These are phyloP conservation scores for Bos taurus DNA, from an alignment of 2,113 vertebrate species.

Conservation along the genomic window ARS-UCD2.0 NC_037348.1:13636501-13637000, in stretches of 20 bases:
- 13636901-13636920: not conserved
- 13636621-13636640: not conserved
- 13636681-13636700: not conserved
- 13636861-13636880: not conserved
- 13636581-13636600: fast-evolving
- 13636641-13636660: not conserved
- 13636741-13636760: not conserved
- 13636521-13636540: not conserved
- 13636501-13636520: not conserved
- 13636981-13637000: not conserved
- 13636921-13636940: not conserved
- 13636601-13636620: not conserved
- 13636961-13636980: not conserved
- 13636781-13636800: not conserved
- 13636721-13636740: not conserved
- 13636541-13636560: not conserved
- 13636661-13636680: not conserved
- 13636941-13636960: not conserved
- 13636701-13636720: not conserved
- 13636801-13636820: not conserved
- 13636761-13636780: not conserved
- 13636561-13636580: not conserved
- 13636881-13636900: not conserved
- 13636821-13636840: not conserved
- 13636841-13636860: not conserved